A percentile compares a stretch with the other conserved stretches of the same genome.
Evolutionary conservation across 2,113 vertebrate genomes (phyloP).

Genomic region (Atrichornis clamosus): DNA sequence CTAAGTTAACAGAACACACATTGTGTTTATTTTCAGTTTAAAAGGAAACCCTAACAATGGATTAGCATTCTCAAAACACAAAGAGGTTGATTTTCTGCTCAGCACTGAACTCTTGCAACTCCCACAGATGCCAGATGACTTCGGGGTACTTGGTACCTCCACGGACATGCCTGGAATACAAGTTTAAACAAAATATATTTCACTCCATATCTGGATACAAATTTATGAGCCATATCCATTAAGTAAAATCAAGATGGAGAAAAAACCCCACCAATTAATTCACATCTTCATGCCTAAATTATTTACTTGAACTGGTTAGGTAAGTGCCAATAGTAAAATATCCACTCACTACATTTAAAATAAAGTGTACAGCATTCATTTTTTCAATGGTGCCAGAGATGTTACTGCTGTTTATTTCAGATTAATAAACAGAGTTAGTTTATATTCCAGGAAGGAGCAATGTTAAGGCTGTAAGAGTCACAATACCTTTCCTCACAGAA

Average conservation of each 20-base stretch:
- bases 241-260: background rate
- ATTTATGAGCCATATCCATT: background rate
- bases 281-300: background rate
- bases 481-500: background rate
- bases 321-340: background rate
- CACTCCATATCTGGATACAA: background rate
- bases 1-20: conserved; percentile 65
- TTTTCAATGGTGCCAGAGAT: background rate
- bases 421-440: background rate
- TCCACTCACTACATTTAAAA: background rate
- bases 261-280: background rate
- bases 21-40: conserved; percentile 20
- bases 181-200: background rate
- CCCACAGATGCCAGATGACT: background rate
- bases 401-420: background rate
- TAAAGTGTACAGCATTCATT: background rate
- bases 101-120: background rate
- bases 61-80: conserved; percentile 52
- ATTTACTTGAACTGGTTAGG: background rate
- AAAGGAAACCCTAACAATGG: conserved; percentile 64
- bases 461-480: background rate
- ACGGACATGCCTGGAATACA: background rate
- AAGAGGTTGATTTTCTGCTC: conserved; percentile 44
- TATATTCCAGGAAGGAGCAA: background rate
- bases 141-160: background rate